These are phyloP conservation scores for Tiphia femorata DNA, from an alignment of 2,888 invertebrate genomes.

Conservation along the genomic window DNA sequence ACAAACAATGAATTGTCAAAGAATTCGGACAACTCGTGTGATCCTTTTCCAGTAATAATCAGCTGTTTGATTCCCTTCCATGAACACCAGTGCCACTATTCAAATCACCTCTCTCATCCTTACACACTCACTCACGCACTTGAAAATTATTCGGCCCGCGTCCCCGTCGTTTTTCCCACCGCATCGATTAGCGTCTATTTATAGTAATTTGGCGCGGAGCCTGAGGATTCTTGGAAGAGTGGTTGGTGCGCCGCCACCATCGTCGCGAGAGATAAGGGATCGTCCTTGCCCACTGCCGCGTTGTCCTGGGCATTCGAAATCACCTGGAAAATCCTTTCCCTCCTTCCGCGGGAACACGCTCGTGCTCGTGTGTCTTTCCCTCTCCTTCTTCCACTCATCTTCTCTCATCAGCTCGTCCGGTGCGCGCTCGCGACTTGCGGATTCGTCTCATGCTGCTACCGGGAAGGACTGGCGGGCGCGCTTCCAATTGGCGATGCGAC, in stretches of 20 bases:
- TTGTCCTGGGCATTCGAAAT: slow-evolving; percentile 50
- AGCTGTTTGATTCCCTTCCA: too few species aligned
- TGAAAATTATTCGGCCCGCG: slow-evolving; percentile 25
- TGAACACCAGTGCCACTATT: too few species aligned
- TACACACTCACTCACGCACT: too few species aligned
- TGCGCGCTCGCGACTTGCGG: slow-evolving; percentile 46
- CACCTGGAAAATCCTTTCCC: slow-evolving; percentile 12
- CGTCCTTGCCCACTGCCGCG: slow-evolving; percentile 60
- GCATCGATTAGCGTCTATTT: slow-evolving; percentile 64
- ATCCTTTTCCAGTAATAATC: too few species aligned
- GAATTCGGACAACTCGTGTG: too few species aligned
- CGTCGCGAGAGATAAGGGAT: slow-evolving; percentile 61
- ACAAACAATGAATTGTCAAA: too few species aligned
- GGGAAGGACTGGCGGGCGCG: slow-evolving; percentile 60
- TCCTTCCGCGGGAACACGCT: background rate
- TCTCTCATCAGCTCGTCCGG: slow-evolving; percentile 20
- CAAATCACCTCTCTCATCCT: too few species aligned
- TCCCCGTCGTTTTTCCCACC: slow-evolving; percentile 49
- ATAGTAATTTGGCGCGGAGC: slow-evolving; percentile 64
- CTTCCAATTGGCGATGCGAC: slow-evolving; percentile 63
- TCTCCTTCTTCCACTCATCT: background rate
- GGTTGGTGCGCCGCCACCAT: slow-evolving; percentile 18
- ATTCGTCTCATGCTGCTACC: slow-evolving; percentile 67
- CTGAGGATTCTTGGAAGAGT: slow-evolving; percentile 54
- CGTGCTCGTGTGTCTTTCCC: slow-evolving; percentile 5